Percentiles rank a stretch among this genome's conserved stretches.
These are phyloP conservation scores for Bombyx huttoni DNA, from an alignment of 2,888 invertebrate genomes.

Conservation along the genomic window DNA sequence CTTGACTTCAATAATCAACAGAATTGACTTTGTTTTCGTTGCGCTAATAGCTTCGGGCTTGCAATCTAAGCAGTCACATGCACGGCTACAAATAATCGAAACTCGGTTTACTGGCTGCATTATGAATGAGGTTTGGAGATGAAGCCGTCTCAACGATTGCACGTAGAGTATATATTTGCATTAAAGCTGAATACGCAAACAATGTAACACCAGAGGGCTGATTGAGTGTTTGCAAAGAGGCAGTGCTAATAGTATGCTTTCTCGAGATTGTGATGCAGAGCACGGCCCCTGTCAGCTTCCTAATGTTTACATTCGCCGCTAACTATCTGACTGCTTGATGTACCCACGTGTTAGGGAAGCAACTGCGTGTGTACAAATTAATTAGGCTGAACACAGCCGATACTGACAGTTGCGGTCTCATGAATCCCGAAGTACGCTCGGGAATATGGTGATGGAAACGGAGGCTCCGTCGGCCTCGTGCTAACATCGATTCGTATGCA, in stretches of 20 bases:
- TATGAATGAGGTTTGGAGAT: neutral
- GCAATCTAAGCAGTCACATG: neutral
- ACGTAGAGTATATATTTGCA: neutral
- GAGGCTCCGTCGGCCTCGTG: neutral
- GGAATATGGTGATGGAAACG: neutral
- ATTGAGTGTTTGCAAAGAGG: neutral
- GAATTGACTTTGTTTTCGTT: neutral
- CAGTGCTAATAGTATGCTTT: no score
- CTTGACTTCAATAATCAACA: neutral
- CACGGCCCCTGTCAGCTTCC: neutral
- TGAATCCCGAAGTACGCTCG: neutral
- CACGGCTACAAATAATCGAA: neutral
- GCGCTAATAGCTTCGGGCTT: neutral
- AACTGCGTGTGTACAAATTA: constrained; percentile 8
- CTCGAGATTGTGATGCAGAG: no score
- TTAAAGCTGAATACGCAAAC: neutral
- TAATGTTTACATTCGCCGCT: neutral
- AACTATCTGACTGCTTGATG: constrained; percentile 3
- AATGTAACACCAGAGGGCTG: neutral
- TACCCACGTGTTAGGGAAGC: neutral
- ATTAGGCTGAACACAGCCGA: constrained; percentile 8
- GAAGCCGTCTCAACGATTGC: neutral
- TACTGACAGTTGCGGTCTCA: neutral
- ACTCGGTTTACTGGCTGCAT: neutral
- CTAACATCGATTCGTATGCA: neutral